Evolutionary conservation across 2,113 vertebrate species (phyloP).

Genomic region (Mastomys natalensis): DNA sequence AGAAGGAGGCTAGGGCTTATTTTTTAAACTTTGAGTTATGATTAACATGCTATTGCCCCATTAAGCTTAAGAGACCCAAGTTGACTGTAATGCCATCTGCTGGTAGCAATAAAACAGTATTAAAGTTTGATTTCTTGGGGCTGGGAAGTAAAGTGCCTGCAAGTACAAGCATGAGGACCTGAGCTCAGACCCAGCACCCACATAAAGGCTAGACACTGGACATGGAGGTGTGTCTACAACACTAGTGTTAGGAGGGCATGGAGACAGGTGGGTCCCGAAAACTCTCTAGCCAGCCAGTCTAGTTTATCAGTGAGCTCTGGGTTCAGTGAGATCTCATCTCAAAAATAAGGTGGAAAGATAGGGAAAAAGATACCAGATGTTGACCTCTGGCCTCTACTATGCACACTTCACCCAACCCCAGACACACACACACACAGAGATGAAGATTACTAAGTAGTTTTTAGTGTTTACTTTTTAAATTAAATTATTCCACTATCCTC

Average conservation of each 20-base stretch:
- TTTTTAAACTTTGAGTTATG: constrained; percentile 45
- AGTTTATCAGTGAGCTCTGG: background rate
- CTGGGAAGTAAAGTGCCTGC: background rate
- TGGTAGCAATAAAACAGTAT: constrained; percentile 26
- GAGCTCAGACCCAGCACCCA: background rate
- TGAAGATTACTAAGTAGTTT: background rate
- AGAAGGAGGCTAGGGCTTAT: constrained; percentile 6
- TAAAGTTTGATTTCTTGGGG: constrained; percentile 5
- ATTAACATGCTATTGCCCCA: constrained; percentile 15
- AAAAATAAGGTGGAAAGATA: background rate
- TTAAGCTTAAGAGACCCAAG: constrained; percentile 23
- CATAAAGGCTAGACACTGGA: background rate
- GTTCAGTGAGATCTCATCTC: background rate
- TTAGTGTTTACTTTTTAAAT: background rate
- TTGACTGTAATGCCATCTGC: background rate
- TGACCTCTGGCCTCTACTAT: background rate
- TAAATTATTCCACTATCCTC: constrained; percentile 12
- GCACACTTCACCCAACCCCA: background rate
- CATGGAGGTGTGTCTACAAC: background rate
- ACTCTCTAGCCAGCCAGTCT: background rate
- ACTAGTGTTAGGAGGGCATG: background rate
- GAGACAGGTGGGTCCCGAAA: background rate
- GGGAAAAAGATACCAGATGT: background rate
- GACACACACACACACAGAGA: background rate
- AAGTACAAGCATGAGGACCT: background rate